Evolutionary conservation across 2,888 invertebrate genomes (phyloP), one percentile per base, ranked within the genome.

Genomic region (Chrysolina oricalcia): DNA sequence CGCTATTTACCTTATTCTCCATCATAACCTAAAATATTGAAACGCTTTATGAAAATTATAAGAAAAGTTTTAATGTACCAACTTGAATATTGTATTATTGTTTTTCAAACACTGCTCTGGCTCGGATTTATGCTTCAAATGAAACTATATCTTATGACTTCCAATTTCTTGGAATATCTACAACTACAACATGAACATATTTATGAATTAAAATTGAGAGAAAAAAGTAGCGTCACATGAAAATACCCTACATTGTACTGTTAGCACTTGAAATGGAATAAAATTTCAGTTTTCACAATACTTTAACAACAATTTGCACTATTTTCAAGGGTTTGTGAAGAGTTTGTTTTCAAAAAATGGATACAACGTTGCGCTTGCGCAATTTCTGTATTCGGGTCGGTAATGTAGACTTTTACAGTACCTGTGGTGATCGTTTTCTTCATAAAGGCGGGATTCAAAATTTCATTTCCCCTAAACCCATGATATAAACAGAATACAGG

Each of bases 1-100:
- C 53, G 17, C 41, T 68, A 56, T 56, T 68, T n/a, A 53, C 40
- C 19, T 50, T 68, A 40, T 68, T 15, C 35, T 68, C 68, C 68
- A 68, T 68, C 17, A 68, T 41, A 68, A 53, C 56, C 40, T 68
- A 41, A 21, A 64, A 64, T 19, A 19, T n/a, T 13, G 6, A 8
- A 11, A 17, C 19, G 6, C 19, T 17, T 64, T 11, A 43, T 15
- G 2, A 15, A 46, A 1, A 46, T 46, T 46, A 2, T 46, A 15
- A 13, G 5, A 46, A 15, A 46, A 15, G 15, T 6, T n/a, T 0
- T 15, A 46, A 8, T 3, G 35, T 35, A 46, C 46, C 4, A n/a
- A 46, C 46, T 46, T 46, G 35, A 35, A 35, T 2, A 15, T 46
- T 46, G 46, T 13, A 46, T 15, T 46, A 46, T 46, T 15, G 8